phyloP scores from a whole-genome alignment of 2,888 invertebrate species.

The Eupsilia transversa region DNA sequence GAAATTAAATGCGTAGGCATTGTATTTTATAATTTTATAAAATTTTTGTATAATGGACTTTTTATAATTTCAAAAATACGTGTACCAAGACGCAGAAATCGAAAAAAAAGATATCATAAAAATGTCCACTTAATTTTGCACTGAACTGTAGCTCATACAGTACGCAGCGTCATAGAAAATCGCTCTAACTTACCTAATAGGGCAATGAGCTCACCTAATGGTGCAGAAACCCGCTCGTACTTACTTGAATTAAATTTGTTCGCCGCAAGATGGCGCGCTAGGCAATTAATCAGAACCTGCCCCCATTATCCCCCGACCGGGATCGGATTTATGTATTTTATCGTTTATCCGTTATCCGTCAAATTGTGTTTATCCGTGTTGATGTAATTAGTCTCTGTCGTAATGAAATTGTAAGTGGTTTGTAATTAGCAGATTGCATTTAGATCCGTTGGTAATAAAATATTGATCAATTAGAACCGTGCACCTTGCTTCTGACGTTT shows the following conservation, averaged over 20 bases:
- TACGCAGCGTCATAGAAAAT: constrained; percentile 63
- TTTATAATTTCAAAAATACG: not conserved
- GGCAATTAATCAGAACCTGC: constrained; percentile 70
- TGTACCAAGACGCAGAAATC: fast-evolving
- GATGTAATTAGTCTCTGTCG: constrained; percentile 26
- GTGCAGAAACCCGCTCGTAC: constrained; percentile 71
- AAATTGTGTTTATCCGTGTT: constrained; percentile 53
- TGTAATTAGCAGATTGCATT: not conserved
- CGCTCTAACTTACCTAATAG: constrained; percentile 61
- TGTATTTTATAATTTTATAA: not conserved
- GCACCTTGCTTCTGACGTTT: too few relatives aligned
- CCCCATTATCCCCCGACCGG: constrained; percentile 55
- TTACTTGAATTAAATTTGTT: constrained; percentile 72
- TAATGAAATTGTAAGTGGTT: constrained; percentile 14
- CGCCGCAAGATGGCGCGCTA: constrained; percentile 59
- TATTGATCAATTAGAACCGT: too few relatives aligned
- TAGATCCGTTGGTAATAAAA: too few relatives aligned
- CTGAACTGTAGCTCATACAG: constrained; percentile 36
- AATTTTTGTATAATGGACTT: not conserved
- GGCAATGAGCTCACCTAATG: constrained; percentile 69
- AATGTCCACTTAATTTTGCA: constrained; percentile 23
- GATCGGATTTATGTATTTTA: constrained; percentile 66
- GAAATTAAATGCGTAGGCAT: not conserved
- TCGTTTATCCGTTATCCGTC: constrained; percentile 54
- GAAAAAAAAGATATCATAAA: not conserved